Evolutionary conservation across 2,797 vertebrate species (phyloP).

Genomic region (Vespertilio murinus): DNA sequence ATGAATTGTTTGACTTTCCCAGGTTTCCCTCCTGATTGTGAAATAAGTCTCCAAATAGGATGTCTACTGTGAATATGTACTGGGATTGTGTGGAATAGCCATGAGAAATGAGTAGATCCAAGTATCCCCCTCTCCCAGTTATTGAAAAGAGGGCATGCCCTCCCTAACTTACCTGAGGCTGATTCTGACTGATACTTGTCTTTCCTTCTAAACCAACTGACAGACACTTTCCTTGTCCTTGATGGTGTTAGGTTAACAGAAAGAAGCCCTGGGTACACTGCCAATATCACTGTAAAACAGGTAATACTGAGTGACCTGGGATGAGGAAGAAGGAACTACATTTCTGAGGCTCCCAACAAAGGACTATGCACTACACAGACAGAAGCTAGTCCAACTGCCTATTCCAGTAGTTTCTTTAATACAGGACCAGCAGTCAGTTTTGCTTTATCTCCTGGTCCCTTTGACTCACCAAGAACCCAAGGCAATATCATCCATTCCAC

Average conservation of each 20-base stretch:
- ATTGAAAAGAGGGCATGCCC: neutral
- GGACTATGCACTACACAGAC: neutral
- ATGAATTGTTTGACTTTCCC: neutral
- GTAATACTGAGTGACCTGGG: neutral
- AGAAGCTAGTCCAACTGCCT: neutral
- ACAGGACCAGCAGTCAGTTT: neutral
- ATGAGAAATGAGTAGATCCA: neutral
- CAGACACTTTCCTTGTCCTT: neutral
- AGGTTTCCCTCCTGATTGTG: neutral
- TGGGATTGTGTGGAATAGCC: neutral
- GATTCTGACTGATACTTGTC: neutral
- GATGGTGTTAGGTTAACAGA: neutral
- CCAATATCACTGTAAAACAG: neutral
- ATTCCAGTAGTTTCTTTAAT: constrained; percentile 13
- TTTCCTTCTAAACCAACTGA: constrained; percentile 36
- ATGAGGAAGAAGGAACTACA: neutral
- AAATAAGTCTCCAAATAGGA: neutral
- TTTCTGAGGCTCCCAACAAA: constrained; percentile 42
- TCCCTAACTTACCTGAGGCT: neutral
- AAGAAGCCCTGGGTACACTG: neutral
- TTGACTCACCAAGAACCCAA: constrained; percentile 93
- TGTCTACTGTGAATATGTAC: neutral
- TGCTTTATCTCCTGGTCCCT: neutral
- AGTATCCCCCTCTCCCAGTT: neutral
- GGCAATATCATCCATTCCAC: constrained; percentile 99